These are phyloP conservation scores for Parelbella ahira DNA, from an alignment of 2,888 invertebrate species.

Conservation along the genomic window DNA sequence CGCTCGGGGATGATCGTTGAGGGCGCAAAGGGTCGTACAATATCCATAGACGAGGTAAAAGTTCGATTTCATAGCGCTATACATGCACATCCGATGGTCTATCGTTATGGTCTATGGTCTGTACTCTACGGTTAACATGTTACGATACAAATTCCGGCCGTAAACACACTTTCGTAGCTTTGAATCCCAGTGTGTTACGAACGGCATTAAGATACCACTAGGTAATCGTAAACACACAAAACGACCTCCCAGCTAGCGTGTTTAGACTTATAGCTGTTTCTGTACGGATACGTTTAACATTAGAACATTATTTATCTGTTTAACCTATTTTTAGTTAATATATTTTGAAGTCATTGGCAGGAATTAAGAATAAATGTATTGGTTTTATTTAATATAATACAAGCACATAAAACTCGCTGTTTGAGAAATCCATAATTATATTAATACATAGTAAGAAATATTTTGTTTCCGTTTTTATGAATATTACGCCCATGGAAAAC, in stretches of 20 bases:
- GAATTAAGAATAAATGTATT: too few relatives aligned
- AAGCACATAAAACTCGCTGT: too few relatives aligned
- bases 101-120: too few relatives aligned
- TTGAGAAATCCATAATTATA: too few relatives aligned
- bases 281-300: slow-evolving; percentile 4
- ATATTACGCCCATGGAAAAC: too few relatives aligned
- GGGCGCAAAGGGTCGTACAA: slow-evolving; percentile 33
- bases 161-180: slow-evolving; percentile 38
- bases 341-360: too few relatives aligned
- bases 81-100: slow-evolving; percentile 13
- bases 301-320: slow-evolving; percentile 6
- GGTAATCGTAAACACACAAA: slow-evolving; percentile 31
- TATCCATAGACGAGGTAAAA: slow-evolving; percentile 27
- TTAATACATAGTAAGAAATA: too few relatives aligned
- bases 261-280: slow-evolving; percentile 2
- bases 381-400: too few relatives aligned
- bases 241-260: slow-evolving; percentile 41
- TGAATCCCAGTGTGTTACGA: slow-evolving; percentile 30
- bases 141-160: slow-evolving; percentile 33
- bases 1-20: slow-evolving; percentile 42
- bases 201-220: slow-evolving; percentile 38
- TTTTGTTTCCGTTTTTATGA: too few relatives aligned
- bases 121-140: slow-evolving; percentile 25
- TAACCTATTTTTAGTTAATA: slow-evolving; percentile 6
- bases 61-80: slow-evolving; percentile 13